Evolutionary conservation across 2,797 vertebrate genomes (phyloP).

Genomic region (Rhynchotus rufescens): DNA sequence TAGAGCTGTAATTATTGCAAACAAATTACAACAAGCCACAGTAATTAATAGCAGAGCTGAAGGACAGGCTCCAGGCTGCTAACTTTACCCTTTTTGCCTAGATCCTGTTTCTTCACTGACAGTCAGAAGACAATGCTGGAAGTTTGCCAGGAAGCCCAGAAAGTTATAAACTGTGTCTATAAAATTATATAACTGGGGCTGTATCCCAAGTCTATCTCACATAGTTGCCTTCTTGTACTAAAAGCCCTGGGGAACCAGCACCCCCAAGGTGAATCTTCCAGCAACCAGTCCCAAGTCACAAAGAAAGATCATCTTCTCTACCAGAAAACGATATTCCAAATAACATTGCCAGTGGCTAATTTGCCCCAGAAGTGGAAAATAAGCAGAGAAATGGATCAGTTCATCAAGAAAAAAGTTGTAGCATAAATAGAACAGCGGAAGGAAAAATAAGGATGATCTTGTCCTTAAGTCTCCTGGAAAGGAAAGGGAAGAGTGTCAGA

Average conservation of each 20-base stretch:
- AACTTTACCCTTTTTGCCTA: neutral
- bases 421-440: neutral
- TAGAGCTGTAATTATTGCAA: slow-evolving; percentile 41
- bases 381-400: neutral
- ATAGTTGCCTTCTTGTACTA: neutral
- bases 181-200: neutral
- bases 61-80: neutral
- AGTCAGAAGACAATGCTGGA: neutral
- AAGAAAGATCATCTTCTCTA: slow-evolving; percentile 3
- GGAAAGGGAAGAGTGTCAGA: neutral
- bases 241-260: neutral
- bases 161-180: neutral
- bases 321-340: neutral
- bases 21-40: neutral
- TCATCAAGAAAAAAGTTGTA: neutral
- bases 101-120: neutral
- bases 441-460: neutral
- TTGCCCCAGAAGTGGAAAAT: neutral
- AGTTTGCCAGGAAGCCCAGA: neutral
- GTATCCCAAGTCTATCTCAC: neutral
- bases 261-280: slow-evolving; percentile 12
- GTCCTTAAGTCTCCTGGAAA: neutral
- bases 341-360: neutral
- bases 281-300: neutral
- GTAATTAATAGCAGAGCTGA: slow-evolving; percentile 11